These are phyloP conservation scores for Aphelenchoides avenae DNA, from an alignment of 1,140 invertebrate genomes.

Conservation along the genomic window DNA sequence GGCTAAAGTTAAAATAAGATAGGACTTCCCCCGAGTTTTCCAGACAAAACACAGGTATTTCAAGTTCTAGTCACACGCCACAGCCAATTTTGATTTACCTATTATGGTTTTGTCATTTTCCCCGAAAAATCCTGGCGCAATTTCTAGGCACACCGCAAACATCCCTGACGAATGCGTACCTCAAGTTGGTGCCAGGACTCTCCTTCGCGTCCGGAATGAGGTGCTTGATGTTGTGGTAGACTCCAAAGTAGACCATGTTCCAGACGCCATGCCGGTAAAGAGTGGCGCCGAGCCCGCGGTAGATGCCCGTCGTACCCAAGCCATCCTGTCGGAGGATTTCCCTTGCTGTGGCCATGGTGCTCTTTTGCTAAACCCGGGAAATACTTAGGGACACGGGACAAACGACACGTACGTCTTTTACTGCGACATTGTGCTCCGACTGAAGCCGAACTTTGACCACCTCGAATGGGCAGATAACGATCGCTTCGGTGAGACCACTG, in stretches of 20 bases:
- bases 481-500: constrained; percentile 80
- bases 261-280: constrained; percentile 80
- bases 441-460: constrained; percentile 79
- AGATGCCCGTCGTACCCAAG: constrained; percentile 73
- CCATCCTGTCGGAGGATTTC: constrained; percentile 73
- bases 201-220: no score
- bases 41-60: no score
- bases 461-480: constrained; percentile 87
- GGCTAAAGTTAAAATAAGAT: no score
- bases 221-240: constrained; percentile 83
- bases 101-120: no score
- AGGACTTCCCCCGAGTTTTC: no score
- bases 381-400: constrained; percentile 46
- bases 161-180: no score
- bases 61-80: no score
- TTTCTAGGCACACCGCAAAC: no score
- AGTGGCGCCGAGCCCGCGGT: constrained; percentile 82
- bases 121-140: no score
- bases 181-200: no score
- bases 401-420: constrained; percentile 61
- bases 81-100: no score
- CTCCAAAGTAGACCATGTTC: constrained; percentile 87
- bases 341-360: constrained; percentile 73
- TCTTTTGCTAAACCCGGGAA: constrained; percentile 66
- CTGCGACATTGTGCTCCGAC: constrained; percentile 65